Percentiles rank a stretch among this genome's conserved stretches.
phyloP scores from a whole-genome alignment of 2,113 vertebrate species.

The Melanostigma gelatinosum region DNA sequence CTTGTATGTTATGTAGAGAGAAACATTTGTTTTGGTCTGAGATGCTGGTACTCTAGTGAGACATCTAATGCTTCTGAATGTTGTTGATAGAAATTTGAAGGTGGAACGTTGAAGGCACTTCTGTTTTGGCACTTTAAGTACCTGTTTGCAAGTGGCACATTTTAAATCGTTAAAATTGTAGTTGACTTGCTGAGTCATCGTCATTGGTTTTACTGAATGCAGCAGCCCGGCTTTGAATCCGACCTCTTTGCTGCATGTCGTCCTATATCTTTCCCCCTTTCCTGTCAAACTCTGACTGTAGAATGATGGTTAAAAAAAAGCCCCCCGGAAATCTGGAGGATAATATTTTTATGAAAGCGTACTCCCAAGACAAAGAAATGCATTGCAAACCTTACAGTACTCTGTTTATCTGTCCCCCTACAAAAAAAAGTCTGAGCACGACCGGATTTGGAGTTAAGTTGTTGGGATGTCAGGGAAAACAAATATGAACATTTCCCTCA shows the following conservation, averaged over 20 bases:
- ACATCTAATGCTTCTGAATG: background rate
- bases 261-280: background rate
- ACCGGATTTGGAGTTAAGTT: background rate
- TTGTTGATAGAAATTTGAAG: background rate
- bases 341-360: background rate
- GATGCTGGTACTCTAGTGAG: background rate
- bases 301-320: background rate
- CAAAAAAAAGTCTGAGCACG: background rate
- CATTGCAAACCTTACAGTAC: background rate
- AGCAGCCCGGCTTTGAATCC: background rate
- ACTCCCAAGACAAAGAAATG: background rate
- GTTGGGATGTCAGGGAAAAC: background rate
- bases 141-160: background rate
- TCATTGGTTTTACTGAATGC: background rate
- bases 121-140: background rate
- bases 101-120: background rate
- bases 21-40: background rate
- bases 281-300: background rate
- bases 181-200: background rate
- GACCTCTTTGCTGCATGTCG: background rate
- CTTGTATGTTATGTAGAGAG: background rate
- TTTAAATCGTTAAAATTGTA: background rate
- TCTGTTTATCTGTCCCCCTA: background rate
- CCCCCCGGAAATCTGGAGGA: background rate
- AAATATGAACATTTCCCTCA: background rate